These are phyloP conservation scores for Drosophila recens DNA, from an alignment of 2,888 invertebrate species.

Conservation along the genomic window DNA sequence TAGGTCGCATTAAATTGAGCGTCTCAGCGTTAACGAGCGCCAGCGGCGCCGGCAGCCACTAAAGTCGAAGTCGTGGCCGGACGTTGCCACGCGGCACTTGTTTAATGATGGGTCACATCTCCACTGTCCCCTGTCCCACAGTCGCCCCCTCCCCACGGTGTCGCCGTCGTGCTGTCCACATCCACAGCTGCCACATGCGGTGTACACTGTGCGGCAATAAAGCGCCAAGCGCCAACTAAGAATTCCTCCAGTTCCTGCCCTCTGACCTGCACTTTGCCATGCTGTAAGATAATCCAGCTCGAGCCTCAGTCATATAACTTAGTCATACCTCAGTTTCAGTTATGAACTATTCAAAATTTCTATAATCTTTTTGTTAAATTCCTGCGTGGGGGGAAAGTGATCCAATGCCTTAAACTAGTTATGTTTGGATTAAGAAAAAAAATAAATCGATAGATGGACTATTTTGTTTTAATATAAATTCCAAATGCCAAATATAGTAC, in stretches of 20 bases:
- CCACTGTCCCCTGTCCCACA: too few species aligned
- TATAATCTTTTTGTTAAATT: background rate
- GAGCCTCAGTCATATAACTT: background rate
- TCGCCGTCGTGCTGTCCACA: constrained; percentile 24
- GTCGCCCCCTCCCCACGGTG: background rate
- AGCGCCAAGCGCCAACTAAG: constrained; percentile 61
- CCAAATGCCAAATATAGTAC: background rate
- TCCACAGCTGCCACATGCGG: constrained; percentile 66
- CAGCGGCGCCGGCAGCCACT: constrained; percentile 57
- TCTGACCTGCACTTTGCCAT: background rate
- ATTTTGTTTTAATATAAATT: background rate
- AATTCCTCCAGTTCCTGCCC: constrained; percentile 31
- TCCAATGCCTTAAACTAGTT: too few species aligned
- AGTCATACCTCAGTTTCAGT: constrained; percentile 12
- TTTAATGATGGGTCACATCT: constrained; percentile 61
- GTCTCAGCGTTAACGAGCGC: constrained; percentile 75
- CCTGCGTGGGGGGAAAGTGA: too few species aligned
- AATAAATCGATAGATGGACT: too few species aligned
- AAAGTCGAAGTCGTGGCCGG: constrained; percentile 72
- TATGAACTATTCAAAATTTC: background rate
- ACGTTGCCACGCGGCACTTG: constrained; percentile 71
- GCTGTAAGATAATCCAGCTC: constrained; percentile 25
- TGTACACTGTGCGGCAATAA: constrained; percentile 62
- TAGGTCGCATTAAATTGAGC: constrained; percentile 72
- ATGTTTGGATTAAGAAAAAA: background rate